These are phyloP conservation scores for Tyto alba DNA, from an alignment of 2,113 vertebrate species.

Conservation along the genomic window DNA sequence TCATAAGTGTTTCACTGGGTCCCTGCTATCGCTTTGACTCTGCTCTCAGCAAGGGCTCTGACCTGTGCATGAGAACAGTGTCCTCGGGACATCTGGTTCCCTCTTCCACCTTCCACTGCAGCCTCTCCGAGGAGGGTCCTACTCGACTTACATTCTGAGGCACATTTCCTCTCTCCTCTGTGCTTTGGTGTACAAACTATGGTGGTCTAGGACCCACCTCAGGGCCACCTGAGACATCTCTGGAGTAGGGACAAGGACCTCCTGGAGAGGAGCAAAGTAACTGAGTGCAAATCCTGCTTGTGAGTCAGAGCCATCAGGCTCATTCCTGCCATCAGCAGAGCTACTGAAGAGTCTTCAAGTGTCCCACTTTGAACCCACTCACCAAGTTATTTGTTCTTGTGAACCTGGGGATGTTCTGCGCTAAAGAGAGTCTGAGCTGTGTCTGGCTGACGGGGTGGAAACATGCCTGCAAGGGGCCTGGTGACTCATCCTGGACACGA, in stretches of 20 bases:
- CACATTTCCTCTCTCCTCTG: background rate
- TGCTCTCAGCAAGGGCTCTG: background rate
- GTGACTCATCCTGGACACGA: background rate
- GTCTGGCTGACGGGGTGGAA: constrained; percentile 1
- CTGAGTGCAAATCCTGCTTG: background rate
- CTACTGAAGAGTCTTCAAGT: background rate
- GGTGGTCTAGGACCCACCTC: background rate
- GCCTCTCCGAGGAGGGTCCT: background rate
- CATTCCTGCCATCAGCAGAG: rapidly evolving
- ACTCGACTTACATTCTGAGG: background rate
- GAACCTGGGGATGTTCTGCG: background rate
- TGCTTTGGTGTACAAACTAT: background rate
- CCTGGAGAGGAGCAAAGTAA: background rate
- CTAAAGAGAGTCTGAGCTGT: background rate
- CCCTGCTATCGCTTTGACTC: background rate
- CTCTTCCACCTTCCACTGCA: background rate
- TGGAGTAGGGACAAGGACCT: background rate
- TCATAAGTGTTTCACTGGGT: background rate
- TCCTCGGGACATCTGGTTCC: background rate
- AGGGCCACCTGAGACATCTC: background rate
- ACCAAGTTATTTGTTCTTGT: background rate
- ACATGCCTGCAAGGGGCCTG: background rate
- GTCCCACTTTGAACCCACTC: background rate
- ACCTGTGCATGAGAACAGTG: background rate
- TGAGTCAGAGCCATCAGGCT: rapidly evolving